Conservation (phyloP, 2,797 vertebrate genomes). For the Catostomus latipinnis region DNA sequence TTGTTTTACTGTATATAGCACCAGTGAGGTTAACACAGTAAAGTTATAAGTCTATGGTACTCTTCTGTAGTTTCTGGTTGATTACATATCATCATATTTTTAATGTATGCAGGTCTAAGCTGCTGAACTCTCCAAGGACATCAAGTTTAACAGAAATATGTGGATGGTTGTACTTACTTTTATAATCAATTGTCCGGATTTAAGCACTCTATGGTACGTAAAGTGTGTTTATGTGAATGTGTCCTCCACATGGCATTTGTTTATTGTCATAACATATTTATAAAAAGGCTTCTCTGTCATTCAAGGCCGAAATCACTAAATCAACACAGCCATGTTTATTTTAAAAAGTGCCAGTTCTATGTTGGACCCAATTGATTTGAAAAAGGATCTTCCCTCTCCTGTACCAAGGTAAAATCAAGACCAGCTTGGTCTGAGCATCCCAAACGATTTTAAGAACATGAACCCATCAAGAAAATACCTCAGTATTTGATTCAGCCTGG, state of each 20-base stretch:
- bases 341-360: conserved; percentile 44
- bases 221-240: background rate
- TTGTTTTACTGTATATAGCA: too few relatives aligned
- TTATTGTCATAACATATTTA: background rate
- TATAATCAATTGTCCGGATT: background rate
- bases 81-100: background rate
- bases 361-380: conserved; percentile 16
- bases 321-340: conserved; percentile 23
- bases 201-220: background rate
- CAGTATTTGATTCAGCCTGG: too few relatives aligned
- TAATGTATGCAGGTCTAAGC: too few relatives aligned
- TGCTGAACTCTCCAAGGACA: background rate
- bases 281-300: background rate
- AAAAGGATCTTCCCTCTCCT: background rate
- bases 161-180: background rate
- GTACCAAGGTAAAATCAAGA: background rate
- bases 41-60: too few relatives aligned
- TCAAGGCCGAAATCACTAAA: conserved; percentile 31
- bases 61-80: too few relatives aligned
- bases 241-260: background rate
- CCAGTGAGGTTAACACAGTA: too few relatives aligned
- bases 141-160: background rate
- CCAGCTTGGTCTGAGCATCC: background rate
- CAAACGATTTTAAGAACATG: too few relatives aligned
- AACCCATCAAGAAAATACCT: too few relatives aligned